Evolutionary conservation across 2,888 invertebrate species (phyloP).

Genomic region (Trichopria drosophilae): DNA sequence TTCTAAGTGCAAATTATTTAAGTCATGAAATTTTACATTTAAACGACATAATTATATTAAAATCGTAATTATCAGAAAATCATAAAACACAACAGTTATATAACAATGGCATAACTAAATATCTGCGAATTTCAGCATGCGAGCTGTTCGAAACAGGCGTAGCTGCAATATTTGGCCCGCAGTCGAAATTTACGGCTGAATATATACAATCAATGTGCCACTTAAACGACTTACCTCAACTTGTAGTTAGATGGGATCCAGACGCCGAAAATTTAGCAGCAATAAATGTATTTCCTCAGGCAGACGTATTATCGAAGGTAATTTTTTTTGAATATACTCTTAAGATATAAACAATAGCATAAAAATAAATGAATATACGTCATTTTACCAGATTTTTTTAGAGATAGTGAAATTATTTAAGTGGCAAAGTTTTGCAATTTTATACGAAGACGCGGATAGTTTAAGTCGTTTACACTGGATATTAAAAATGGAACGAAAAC

Average conservation of each 20-base stretch:
- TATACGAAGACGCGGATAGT: constrained; percentile 80
- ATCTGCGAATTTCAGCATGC: too few relatives aligned
- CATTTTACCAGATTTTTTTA: constrained; percentile 62
- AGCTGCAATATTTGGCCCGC: constrained; percentile 83
- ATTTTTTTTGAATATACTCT: neutral
- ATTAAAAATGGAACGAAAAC: constrained; percentile 68
- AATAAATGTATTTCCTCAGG: constrained; percentile 78
- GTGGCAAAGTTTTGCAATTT: constrained; percentile 85
- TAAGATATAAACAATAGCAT: neutral
- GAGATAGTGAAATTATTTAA: constrained; percentile 72
- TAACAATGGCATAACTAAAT: too few relatives aligned
- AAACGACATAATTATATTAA: too few relatives aligned
- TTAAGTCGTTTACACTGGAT: constrained; percentile 73
- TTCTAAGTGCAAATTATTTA: too few relatives aligned
- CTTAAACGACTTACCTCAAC: constrained; percentile 81
- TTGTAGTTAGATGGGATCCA: constrained; percentile 76
- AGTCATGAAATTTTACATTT: too few relatives aligned
- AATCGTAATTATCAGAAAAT: too few relatives aligned
- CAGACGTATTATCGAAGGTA: constrained; percentile 63
- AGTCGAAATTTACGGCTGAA: constrained; percentile 67
- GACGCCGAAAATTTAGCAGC: constrained; percentile 61
- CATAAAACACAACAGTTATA: too few relatives aligned
- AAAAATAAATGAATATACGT: neutral
- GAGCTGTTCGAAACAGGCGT: too few relatives aligned
- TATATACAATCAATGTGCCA: constrained; percentile 85